These are phyloP conservation scores for Plectropomus leopardus DNA, from an alignment of 2,113 vertebrate species.

Conservation along the genomic window DNA sequence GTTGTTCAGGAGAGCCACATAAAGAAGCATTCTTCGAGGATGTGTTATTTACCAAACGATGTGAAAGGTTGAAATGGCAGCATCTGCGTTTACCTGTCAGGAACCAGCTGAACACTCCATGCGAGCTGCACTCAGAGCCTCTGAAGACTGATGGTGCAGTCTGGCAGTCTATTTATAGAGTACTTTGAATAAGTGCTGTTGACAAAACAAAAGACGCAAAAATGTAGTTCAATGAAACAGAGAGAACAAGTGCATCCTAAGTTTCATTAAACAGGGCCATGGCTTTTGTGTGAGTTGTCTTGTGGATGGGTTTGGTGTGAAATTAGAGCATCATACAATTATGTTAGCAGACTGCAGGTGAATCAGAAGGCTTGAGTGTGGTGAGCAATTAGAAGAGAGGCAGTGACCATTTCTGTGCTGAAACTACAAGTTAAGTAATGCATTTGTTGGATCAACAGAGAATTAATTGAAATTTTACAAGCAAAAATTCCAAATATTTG, in stretches of 20 bases:
- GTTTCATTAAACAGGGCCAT: too few relatives aligned
- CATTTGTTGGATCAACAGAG: neutral
- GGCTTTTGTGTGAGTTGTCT: neutral
- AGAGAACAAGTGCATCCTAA: slow-evolving; percentile 16
- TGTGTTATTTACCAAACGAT: neutral
- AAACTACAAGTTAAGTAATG: neutral
- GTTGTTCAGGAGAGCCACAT: neutral
- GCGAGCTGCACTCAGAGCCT: slow-evolving; percentile 11
- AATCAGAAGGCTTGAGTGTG: neutral
- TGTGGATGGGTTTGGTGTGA: neutral
- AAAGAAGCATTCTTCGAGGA: neutral
- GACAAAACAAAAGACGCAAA: slow-evolving; percentile 48
- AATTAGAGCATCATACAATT: neutral
- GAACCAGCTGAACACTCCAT: slow-evolving; percentile 1
- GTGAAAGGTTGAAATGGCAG: neutral
- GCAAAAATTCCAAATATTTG: neutral
- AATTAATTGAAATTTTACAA: neutral
- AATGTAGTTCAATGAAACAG: slow-evolving; percentile 18
- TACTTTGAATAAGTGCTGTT: slow-evolving; percentile 39
- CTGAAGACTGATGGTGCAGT: neutral
- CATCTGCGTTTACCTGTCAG: slow-evolving; percentile 13
- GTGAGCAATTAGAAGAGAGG: neutral
- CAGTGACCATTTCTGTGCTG: neutral
- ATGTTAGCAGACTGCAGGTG: slow-evolving; percentile 6
- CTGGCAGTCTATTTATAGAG: slow-evolving; percentile 50